phyloP scores from a whole-genome alignment of 1,140 invertebrate species.

The Drosophila pallidifrons region DNA sequence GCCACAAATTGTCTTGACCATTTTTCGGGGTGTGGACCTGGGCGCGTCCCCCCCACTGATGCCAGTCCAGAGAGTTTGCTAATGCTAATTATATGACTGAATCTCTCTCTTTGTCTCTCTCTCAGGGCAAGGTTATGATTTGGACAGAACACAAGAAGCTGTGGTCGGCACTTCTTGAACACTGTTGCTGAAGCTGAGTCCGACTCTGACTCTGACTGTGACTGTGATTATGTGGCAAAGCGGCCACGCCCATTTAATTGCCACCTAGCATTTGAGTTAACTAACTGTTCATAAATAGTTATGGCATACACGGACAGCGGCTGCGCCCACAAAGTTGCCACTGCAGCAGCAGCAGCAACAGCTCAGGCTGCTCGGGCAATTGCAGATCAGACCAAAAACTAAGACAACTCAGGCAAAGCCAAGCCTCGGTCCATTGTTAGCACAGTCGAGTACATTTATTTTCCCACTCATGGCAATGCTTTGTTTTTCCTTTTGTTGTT shows the following conservation, averaged over 20 bases:
- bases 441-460: slow-evolving; percentile 67
- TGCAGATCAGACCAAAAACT: slow-evolving; percentile 45
- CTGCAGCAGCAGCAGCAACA: slow-evolving; percentile 15
- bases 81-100: slow-evolving; percentile 77
- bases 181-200: slow-evolving; percentile 11
- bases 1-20: slow-evolving; percentile 68
- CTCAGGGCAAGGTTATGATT: slow-evolving; percentile 48
- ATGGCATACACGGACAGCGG: slow-evolving; percentile 77
- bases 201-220: slow-evolving; percentile 11
- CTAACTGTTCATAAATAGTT: slow-evolving; percentile 84
- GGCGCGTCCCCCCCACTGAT: slow-evolving; percentile 58
- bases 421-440: slow-evolving; percentile 63
- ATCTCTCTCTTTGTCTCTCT: slow-evolving; percentile 4
- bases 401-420: slow-evolving; percentile 19
- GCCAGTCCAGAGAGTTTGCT: slow-evolving; percentile 40
- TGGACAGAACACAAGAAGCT: slow-evolving; percentile 48
- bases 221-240: slow-evolving; percentile 25
- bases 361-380: slow-evolving; percentile 2
- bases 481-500: slow-evolving; percentile 36
- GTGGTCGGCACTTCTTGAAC: slow-evolving; percentile 15
- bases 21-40: slow-evolving; percentile 75
- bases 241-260: slow-evolving; percentile 79
- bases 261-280: slow-evolving; percentile 82
- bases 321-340: slow-evolving; percentile 74
- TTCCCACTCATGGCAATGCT: slow-evolving; percentile 68